A percentile compares a stretch with the other conserved stretches of the same genome.
These are phyloP conservation scores for Andricus quercusramuli DNA, from an alignment of 2,888 invertebrate genomes.

Conservation along the genomic window DNA sequence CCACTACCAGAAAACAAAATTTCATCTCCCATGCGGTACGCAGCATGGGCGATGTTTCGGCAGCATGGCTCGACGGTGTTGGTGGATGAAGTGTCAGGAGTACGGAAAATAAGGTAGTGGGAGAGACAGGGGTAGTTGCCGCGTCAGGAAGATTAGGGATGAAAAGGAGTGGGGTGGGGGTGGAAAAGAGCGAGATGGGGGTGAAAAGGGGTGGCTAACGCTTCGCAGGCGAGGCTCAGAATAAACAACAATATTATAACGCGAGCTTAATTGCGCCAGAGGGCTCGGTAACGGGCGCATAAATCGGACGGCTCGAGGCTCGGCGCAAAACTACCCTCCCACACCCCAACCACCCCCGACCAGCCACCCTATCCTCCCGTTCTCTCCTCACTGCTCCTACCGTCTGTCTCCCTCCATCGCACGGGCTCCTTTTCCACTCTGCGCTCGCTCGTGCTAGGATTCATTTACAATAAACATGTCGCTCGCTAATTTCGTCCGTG, in stretches of 20 bases:
- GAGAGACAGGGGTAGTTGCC: conserved; percentile 58
- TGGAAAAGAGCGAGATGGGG: background rate
- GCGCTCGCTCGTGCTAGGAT: conserved; percentile 67
- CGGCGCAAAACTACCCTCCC: conserved; percentile 55
- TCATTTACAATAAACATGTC: conserved; percentile 78
- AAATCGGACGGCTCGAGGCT: conserved; percentile 71
- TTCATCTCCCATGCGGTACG: conserved; percentile 55
- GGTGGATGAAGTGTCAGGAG: conserved; percentile 47
- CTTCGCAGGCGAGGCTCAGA: conserved; percentile 71
- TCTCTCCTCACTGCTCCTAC: conserved; percentile 10
- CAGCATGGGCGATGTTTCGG: conserved; percentile 25
- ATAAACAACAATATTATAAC: conserved; percentile 78
- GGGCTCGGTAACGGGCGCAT: conserved; percentile 75
- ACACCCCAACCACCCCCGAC: conserved; percentile 42
- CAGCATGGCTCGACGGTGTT: conserved; percentile 42
- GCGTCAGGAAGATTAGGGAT: conserved; percentile 66
- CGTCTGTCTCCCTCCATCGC: too few relatives aligned
- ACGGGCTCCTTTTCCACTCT: conserved; percentile 45
- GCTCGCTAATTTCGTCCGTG: conserved; percentile 73
- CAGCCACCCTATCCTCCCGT: conserved; percentile 43
- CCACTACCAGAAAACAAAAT: conserved; percentile 62
- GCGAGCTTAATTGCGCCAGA: conserved; percentile 77
- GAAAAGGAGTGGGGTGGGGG: conserved; percentile 31
- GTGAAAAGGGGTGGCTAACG: conserved; percentile 67
- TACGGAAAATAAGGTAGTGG: conserved; percentile 37